These are phyloP conservation scores for Rhopalosiphum nymphaeae DNA, from an alignment of 2,888 invertebrate genomes.

Conservation along the genomic window DNA sequence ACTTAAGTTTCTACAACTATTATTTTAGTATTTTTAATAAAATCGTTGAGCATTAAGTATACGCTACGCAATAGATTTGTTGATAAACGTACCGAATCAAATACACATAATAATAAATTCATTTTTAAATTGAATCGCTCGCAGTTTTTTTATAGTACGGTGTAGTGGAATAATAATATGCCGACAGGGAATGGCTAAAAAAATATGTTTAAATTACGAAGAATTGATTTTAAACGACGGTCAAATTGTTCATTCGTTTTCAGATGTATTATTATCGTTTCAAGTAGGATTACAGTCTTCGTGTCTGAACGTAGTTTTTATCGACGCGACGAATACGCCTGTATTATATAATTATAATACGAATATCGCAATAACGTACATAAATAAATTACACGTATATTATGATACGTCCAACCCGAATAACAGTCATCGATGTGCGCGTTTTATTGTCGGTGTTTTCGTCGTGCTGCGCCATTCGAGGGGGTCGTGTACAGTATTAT, in stretches of 20 bases:
- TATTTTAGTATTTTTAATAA: not conserved
- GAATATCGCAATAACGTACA: not conserved
- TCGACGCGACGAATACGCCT: not conserved
- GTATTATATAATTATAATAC: not conserved
- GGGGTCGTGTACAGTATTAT: slow-evolving; percentile 16
- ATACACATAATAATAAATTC: not conserved
- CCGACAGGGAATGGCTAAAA: not conserved
- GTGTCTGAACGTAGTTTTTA: not conserved
- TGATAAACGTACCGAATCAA: not conserved
- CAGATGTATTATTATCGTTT: not conserved
- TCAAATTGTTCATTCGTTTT: not conserved
- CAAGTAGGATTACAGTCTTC: not conserved
- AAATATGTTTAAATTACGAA: not conserved
- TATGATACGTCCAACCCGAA: not conserved
- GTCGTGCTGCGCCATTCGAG: slow-evolving; percentile 10
- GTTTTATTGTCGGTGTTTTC: slow-evolving; percentile 34
- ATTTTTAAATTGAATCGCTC: not conserved
- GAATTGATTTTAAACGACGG: not conserved
- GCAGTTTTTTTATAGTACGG: not conserved
- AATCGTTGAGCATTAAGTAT: not conserved
- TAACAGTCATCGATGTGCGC: slow-evolving; percentile 42
- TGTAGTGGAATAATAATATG: not conserved
- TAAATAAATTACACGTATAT: not conserved
- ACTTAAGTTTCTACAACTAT: not conserved
- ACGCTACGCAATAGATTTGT: not conserved